Conservation (phyloP, 2,113 vertebrate species). For the Nipponia nippon region DNA sequence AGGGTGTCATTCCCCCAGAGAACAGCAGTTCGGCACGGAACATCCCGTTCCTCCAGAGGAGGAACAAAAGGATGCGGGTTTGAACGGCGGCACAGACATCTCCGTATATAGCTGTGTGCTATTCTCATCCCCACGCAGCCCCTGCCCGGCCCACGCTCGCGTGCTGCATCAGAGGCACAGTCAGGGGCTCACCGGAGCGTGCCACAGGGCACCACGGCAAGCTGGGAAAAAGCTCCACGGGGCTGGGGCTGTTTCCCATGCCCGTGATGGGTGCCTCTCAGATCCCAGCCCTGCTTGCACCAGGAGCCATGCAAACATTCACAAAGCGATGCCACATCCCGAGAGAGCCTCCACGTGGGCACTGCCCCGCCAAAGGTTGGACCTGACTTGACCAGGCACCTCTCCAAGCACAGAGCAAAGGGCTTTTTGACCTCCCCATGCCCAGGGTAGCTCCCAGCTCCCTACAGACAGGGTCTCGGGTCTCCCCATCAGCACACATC, state of each 20-base stretch:
- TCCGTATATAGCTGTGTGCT: neutral
- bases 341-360: accelerated
- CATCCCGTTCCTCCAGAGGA: accelerated
- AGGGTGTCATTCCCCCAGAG: neutral
- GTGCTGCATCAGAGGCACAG: accelerated
- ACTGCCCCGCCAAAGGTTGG: neutral
- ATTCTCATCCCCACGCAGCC: neutral
- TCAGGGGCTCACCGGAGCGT: accelerated
- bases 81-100: neutral
- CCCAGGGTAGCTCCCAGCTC: neutral
- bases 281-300: neutral
- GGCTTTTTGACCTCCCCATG: accelerated
- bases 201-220: accelerated
- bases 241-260: neutral
- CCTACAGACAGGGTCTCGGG: neutral
- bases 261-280: accelerated
- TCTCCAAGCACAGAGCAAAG: neutral
- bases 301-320: neutral
- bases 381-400: neutral
- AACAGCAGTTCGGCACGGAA: neutral
- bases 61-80: neutral
- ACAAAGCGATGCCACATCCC: neutral
- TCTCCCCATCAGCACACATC: neutral
- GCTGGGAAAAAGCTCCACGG: neutral
- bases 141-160: accelerated